phyloP scores from a whole-genome alignment of 2,797 vertebrate genomes.

The Heterohyrax brucei region DNA sequence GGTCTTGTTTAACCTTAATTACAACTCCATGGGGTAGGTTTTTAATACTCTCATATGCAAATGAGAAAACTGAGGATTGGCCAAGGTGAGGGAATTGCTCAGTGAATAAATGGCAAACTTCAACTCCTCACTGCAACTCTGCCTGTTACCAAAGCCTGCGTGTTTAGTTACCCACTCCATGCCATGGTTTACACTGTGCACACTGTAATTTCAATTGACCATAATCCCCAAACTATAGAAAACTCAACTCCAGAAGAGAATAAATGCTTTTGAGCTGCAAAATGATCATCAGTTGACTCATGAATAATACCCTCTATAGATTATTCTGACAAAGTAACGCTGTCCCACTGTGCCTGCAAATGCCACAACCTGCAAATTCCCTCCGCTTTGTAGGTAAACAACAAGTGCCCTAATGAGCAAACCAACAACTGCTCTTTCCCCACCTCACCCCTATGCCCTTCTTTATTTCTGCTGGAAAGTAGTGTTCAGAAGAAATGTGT shows the following conservation, averaged over 20 bases:
- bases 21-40: not conserved
- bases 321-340: conserved; percentile 75
- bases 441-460: not conserved
- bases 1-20: conserved; percentile 10
- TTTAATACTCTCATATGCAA: not conserved
- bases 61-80: conserved; percentile 12
- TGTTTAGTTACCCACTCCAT: not conserved
- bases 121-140: not conserved
- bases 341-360: conserved; percentile 73
- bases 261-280: conserved; percentile 58
- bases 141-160: not conserved
- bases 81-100: conserved; percentile 15
- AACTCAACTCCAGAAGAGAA: conserved; percentile 60
- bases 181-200: conserved; percentile 32
- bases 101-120: not conserved
- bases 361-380: conserved; percentile 32
- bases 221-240: conserved; percentile 51
- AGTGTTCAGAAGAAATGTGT: conserved; percentile 68
- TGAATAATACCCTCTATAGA: conserved; percentile 75
- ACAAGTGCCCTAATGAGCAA: conserved; percentile 36
- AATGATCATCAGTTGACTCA: conserved; percentile 68
- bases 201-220: conserved; percentile 25
- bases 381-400: conserved; percentile 9
- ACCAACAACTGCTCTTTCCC: conserved; percentile 11
- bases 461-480: conserved; percentile 75